A percentile compares a stretch with the other conserved stretches of the same genome.
These are phyloP conservation scores for Trididemnum clinides DNA, from an alignment of 23 tunicate species.

Conservation along the genomic window DNA sequence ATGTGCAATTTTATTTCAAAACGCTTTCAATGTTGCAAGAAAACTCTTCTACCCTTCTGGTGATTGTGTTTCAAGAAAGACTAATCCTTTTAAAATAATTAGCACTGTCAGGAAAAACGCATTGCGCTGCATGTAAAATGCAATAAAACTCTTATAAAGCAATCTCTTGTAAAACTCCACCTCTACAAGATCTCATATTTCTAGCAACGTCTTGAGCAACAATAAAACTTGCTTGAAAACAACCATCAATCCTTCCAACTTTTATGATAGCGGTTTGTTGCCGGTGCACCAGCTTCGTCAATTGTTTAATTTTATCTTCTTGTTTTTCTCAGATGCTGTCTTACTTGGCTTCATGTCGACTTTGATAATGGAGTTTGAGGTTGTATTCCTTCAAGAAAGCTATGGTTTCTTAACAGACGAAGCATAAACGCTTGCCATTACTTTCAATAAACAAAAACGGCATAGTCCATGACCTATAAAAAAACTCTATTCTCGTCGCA, in stretches of 20 bases:
- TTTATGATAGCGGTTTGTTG: not conserved
- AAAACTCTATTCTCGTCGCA: not conserved
- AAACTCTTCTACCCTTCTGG: too few relatives aligned
- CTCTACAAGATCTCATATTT: not conserved
- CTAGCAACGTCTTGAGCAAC: slow-evolving; percentile 8
- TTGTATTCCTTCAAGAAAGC: slow-evolving; percentile 30
- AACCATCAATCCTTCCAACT: not conserved
- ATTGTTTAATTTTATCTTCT: slow-evolving; percentile 2
- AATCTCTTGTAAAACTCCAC: not conserved
- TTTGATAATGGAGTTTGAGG: slow-evolving; percentile 23
- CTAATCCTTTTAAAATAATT: too few relatives aligned
- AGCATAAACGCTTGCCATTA: slow-evolving; percentile 23
- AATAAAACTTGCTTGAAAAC: not conserved
- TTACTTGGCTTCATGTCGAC: slow-evolving; percentile 19
- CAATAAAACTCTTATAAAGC: too few relatives aligned
- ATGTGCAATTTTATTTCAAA: too few relatives aligned
- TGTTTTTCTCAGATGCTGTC: slow-evolving; percentile 13
- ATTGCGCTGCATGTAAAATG: too few relatives aligned
- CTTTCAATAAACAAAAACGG: slow-evolving; percentile 23
- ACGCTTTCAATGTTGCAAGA: too few relatives aligned
- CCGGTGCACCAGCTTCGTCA: not conserved
- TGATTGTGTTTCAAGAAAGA: too few relatives aligned
- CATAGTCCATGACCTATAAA: slow-evolving; percentile 30
- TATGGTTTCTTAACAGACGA: slow-evolving; percentile 17
- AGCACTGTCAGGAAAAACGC: too few relatives aligned